phyloP scores from a whole-genome alignment of 2,888 invertebrate genomes.

The Bombyx huttoni region DNA sequence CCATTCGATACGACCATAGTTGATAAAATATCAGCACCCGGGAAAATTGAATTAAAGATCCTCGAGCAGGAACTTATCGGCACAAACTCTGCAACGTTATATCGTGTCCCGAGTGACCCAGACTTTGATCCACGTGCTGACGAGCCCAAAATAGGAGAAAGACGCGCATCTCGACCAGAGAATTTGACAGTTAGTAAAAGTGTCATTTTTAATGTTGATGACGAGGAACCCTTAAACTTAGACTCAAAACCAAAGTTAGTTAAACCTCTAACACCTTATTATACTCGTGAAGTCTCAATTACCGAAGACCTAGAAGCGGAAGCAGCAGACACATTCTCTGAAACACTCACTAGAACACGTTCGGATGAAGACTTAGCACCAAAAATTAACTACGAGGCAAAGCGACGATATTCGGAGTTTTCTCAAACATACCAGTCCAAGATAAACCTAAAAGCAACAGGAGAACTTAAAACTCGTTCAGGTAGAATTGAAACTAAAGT shows the following conservation, averaged over 20 bases:
- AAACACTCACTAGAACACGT: conserved; percentile 65
- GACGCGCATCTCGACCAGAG: conserved; percentile 77
- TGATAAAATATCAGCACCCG: conserved; percentile 79
- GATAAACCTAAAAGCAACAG: conserved; percentile 31
- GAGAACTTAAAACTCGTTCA: conserved; percentile 45
- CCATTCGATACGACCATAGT: conserved; percentile 87
- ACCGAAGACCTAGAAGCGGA: conserved; percentile 73
- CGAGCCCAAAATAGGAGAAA: conserved; percentile 57
- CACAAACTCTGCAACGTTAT: conserved; percentile 33
- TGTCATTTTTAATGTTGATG: conserved; percentile 67
- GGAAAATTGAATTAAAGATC: conserved; percentile 83
- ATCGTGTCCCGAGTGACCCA: conserved; percentile 77
- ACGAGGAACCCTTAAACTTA: conserved; percentile 50
- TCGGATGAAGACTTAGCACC: conserved; percentile 78
- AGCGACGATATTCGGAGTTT: conserved; percentile 68
- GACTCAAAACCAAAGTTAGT: conserved; percentile 74
- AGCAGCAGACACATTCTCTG: conserved; percentile 78
- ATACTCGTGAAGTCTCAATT: conserved; percentile 75
- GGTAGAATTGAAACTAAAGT: conserved; percentile 72
- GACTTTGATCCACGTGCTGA: conserved; percentile 87
- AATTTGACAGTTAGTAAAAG: conserved; percentile 65
- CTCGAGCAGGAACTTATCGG: conserved; percentile 83
- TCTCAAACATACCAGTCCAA: conserved; percentile 30
- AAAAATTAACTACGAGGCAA: conserved; percentile 44
- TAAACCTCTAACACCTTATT: conserved; percentile 87